Base-by-base conservation (phyloP, 37 sponge, comb jelly and placozoan species). In the Haliclona indistincta region DNA sequence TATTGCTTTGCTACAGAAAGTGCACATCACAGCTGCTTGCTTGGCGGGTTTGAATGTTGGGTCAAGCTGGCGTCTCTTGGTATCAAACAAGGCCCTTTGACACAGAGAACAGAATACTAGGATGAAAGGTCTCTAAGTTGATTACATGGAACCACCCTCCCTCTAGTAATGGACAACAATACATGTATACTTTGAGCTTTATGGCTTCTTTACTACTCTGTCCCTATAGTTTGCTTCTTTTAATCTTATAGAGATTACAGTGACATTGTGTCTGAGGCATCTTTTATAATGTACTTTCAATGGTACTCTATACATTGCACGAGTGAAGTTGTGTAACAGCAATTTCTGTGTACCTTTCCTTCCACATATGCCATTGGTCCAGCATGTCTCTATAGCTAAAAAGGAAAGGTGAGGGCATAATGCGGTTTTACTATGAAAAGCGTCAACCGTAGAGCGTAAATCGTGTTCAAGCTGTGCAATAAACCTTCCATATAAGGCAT, bases 321-420 rank as follows among this genome's bases (percentile, higher is more conserved):
- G 26, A 58, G 28, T 58, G 6, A n/a, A 20, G 7, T 25, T 8
- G 28, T 58, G 22, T 58, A 26, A 20, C 61, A 4, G 29, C 51
- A 35, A 19, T 33, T 0, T 39, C 33, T 8, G 8, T 11, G 38
- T 40, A 93, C 94, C 94, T 81, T 25, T 82, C 77, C n/a, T 89
- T 74, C 94, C 94, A 93, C 37, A 93, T 52, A 52, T 85, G 76
- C 94, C 91, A 93, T 44, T 67, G 44, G 47, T 93, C 92, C 71
- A 93, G 81, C 38, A 93, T 61, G 8, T 81, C 91, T 44, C 84
- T 43, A 60, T 93, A 93, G 8, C 94, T 93, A 67, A 20, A 66
- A 30, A 35, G 32, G 2, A 47, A 39, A 26, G n/a, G n/a, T n/a
- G n/a, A n/a, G n/a, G n/a, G n/a, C n/a, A n/a, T n/a, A n/a, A n/a